These are phyloP conservation scores for Perdita meconis DNA, from an alignment of 2,888 invertebrate species.

Conservation along the genomic window DNA sequence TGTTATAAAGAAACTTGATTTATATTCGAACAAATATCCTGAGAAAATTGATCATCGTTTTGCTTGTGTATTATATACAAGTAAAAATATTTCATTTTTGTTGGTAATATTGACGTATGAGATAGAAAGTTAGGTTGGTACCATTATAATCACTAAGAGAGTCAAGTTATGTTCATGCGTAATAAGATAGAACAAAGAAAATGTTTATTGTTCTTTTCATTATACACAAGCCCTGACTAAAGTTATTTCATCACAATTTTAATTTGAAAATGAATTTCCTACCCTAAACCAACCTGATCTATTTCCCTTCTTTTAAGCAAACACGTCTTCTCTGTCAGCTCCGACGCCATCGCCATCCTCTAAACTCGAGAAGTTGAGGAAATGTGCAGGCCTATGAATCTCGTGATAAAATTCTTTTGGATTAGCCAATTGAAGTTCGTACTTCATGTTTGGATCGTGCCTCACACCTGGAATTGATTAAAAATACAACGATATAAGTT, in stretches of 20 bases:
- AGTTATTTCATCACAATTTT: no score
- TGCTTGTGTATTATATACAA: neutral
- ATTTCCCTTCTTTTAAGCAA: slow-evolving; percentile 86
- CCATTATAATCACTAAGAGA: no score
- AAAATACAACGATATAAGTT: neutral
- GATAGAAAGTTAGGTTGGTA: no score
- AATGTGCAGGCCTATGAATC: slow-evolving; percentile 98
- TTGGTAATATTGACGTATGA: no score
- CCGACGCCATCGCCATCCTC: slow-evolving; percentile 95
- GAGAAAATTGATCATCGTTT: neutral
- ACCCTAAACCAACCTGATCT: neutral
- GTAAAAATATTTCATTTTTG: neutral
- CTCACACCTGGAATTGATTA: slow-evolving; percentile 90
- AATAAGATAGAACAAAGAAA: no score
- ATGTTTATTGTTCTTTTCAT: no score
- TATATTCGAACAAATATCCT: neutral
- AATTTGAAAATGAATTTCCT: neutral
- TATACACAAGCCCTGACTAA: no score
- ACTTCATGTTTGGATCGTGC: slow-evolving; percentile 99
- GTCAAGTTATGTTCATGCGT: no score
- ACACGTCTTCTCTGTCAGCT: slow-evolving; percentile 98
- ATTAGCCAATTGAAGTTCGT: slow-evolving; percentile 97
- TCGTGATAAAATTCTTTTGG: slow-evolving; percentile 99
- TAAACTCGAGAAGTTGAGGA: slow-evolving; percentile 98
- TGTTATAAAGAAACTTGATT: neutral